A percentile compares a stretch with the other conserved stretches of the same genome.
Evolutionary conservation across 2,113 vertebrate genomes (phyloP).

Genomic region (Aepyceros melampus): DNA sequence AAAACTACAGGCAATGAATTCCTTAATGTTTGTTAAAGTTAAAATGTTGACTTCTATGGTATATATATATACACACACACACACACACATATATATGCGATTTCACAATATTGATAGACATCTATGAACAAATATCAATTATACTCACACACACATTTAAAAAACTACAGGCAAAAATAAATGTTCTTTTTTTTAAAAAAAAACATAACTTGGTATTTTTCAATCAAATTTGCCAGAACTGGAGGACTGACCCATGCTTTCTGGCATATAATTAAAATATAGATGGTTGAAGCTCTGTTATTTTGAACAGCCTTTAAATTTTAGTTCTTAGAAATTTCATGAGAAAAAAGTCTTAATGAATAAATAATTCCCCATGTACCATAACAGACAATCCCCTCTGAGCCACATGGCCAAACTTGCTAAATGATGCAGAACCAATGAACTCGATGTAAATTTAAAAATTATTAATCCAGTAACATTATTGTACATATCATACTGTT

Average conservation of each 20-base stretch:
- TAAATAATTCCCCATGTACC: not conserved
- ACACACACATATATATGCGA: not conserved
- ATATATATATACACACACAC: no score
- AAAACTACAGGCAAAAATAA: not conserved
- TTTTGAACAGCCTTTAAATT: constrained; percentile 16
- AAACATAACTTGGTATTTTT: not conserved
- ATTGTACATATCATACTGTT: not conserved
- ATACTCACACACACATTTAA: not conserved
- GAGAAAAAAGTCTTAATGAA: not conserved
- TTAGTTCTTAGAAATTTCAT: not conserved
- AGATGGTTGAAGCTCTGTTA: not conserved
- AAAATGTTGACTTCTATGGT: not conserved
- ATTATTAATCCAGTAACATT: not conserved
- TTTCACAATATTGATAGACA: not conserved
- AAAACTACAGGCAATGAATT: not conserved
- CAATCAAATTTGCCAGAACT: not conserved
- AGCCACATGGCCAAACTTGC: not conserved
- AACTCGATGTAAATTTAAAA: not conserved
- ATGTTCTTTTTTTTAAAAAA: not conserved
- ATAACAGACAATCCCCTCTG: not conserved
- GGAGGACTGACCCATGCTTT: not conserved
- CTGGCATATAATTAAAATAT: constrained; percentile 1
- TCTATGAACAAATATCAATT: not conserved
- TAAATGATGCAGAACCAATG: not conserved
- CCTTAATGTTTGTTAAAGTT: not conserved